These are phyloP conservation scores for Plutomurus gul DNA, from an alignment of 1,140 invertebrate genomes.

Conservation along the genomic window DNA sequence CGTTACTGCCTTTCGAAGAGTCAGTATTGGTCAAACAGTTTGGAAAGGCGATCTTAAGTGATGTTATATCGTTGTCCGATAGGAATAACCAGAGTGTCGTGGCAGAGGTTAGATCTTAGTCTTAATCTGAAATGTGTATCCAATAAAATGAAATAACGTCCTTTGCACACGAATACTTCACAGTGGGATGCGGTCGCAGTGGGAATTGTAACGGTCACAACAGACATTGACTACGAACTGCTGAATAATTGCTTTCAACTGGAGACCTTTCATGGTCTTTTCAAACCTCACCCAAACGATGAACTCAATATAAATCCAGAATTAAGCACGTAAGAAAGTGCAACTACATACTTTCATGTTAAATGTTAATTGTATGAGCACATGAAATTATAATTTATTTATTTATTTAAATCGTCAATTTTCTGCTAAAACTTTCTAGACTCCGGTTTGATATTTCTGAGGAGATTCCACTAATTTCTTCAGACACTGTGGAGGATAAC, in stretches of 20 bases:
- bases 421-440: no score
- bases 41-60: slow-evolving; percentile 27
- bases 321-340: background rate
- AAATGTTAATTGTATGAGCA: no score
- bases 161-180: slow-evolving; percentile 36
- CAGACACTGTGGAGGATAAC: no score
- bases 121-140: background rate
- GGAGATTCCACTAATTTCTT: no score
- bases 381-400: no score
- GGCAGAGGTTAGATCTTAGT: slow-evolving; percentile 14
- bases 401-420: no score
- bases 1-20: slow-evolving; percentile 16
- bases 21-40: slow-evolving; percentile 27
- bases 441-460: no score
- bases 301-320: background rate
- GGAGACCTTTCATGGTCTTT: slow-evolving; percentile 67
- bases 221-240: slow-evolving; percentile 65
- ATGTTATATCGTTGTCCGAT: slow-evolving; percentile 44
- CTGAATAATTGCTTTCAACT: slow-evolving; percentile 71
- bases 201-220: slow-evolving; percentile 68
- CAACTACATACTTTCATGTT: no score
- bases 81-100: slow-evolving; percentile 42
- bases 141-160: background rate
- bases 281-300: slow-evolving; percentile 56
- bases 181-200: slow-evolving; percentile 62